These are phyloP conservation scores for Staurois parvus DNA, from an alignment of 2,797 vertebrate species.

Conservation along the genomic window DNA sequence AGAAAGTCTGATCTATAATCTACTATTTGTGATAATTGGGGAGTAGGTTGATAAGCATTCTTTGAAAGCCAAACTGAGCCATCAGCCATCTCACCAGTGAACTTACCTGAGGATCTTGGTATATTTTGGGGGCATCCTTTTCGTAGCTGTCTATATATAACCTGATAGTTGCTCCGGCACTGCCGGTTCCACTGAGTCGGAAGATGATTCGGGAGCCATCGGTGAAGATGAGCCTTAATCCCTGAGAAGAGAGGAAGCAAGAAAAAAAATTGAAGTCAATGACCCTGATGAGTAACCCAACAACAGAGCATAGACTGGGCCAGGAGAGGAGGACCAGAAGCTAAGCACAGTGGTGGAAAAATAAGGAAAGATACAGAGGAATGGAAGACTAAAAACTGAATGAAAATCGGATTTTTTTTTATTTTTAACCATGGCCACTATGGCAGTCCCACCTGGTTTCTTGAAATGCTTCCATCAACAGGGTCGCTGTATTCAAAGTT, in stretches of 20 bases:
- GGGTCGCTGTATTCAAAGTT: conserved; percentile 96
- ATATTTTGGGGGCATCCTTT: conserved; percentile 89
- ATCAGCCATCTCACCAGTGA: not conserved
- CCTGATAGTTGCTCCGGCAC: conserved; percentile 92
- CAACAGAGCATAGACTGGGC: not conserved
- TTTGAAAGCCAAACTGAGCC: too few relatives aligned
- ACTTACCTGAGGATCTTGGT: conserved; percentile 92
- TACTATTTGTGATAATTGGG: too few relatives aligned
- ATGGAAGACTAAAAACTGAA: not conserved
- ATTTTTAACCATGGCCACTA: not conserved
- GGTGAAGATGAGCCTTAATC: conserved; percentile 92
- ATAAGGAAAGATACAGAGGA: too few relatives aligned
- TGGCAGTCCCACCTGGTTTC: conserved; percentile 86
- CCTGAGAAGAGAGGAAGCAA: conserved; percentile 73
- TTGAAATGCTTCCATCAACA: conserved; percentile 92
- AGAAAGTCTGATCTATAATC: too few relatives aligned
- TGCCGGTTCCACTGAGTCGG: conserved; percentile 96
- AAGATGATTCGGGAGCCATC: conserved; percentile 97
- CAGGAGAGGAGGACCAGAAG: not conserved
- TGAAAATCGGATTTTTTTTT: too few relatives aligned
- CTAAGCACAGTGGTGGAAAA: too few relatives aligned
- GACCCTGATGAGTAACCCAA: too few relatives aligned
- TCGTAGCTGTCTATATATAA: conserved; percentile 98
- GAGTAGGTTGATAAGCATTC: too few relatives aligned
- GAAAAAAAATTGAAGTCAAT: not conserved